These are phyloP conservation scores for Thymelicus lineola DNA, from an alignment of 2,888 invertebrate species.

Conservation along the genomic window DNA sequence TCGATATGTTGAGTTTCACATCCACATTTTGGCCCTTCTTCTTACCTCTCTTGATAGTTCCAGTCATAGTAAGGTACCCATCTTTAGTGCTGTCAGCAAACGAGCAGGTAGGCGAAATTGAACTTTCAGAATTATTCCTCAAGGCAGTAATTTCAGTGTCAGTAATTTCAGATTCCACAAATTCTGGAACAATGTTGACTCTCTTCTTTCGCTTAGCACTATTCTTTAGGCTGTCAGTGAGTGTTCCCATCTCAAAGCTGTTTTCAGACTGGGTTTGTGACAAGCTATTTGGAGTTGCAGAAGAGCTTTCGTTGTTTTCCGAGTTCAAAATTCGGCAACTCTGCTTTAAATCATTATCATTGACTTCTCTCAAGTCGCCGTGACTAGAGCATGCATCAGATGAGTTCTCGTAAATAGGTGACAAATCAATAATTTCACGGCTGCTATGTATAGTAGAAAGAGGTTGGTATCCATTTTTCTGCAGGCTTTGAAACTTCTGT, in stretches of 20 bases:
- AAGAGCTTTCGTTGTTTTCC: slow-evolving; percentile 71
- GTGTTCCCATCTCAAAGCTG: slow-evolving; percentile 77
- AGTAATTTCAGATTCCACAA: slow-evolving; percentile 68
- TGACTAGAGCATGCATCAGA: slow-evolving; percentile 82
- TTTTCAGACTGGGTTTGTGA: slow-evolving; percentile 81
- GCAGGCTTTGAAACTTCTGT: slow-evolving; percentile 53
- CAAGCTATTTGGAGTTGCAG: slow-evolving; percentile 74
- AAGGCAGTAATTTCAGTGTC: slow-evolving; percentile 74
- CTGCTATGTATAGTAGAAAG: slow-evolving; percentile 66
- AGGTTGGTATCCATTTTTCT: slow-evolving; percentile 76
- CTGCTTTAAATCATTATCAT: slow-evolving; percentile 68
- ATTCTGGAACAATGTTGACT: slow-evolving; percentile 86
- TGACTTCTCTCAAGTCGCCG: slow-evolving; percentile 70
- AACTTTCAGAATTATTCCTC: slow-evolving; percentile 76
- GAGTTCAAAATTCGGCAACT: slow-evolving; percentile 67
- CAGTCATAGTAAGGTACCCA: slow-evolving; percentile 88
- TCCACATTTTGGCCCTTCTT: slow-evolving; percentile 90
- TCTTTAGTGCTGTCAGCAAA: slow-evolving; percentile 82
- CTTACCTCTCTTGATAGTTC: slow-evolving; percentile 89
- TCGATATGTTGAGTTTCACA: slow-evolving; percentile 89
- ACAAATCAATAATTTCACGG: slow-evolving; percentile 77
- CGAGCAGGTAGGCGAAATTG: slow-evolving; percentile 83
- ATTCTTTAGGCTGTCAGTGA: slow-evolving; percentile 76
- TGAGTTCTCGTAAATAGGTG: slow-evolving; percentile 81
- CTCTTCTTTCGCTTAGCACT: slow-evolving; percentile 85